These are phyloP conservation scores for Deilephila elpenor DNA, from an alignment of 2,888 invertebrate genomes.

Conservation along the genomic window DNA sequence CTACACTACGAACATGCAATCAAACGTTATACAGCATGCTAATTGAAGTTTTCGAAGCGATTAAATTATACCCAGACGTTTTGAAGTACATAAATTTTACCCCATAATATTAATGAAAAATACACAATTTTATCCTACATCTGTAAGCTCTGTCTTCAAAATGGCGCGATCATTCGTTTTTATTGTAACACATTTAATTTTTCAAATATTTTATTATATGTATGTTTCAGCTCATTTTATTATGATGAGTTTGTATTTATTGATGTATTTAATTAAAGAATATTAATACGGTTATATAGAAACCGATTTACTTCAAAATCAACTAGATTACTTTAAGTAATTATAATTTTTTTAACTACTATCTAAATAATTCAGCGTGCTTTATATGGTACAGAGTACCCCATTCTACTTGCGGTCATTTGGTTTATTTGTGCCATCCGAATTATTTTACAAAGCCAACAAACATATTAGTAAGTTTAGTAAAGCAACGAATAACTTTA, in stretches of 20 bases:
- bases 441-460: background rate
- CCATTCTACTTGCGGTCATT: background rate
- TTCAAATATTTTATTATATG: background rate
- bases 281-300: background rate
- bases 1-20: constrained; percentile 22
- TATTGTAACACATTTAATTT: background rate
- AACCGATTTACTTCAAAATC: background rate
- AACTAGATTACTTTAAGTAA: background rate
- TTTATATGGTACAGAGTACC: background rate
- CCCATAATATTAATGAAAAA: background rate
- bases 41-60: background rate
- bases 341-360: background rate
- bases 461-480: constrained; percentile 5
- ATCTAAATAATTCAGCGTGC: background rate
- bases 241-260: background rate
- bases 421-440: too few species aligned
- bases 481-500: constrained; percentile 6
- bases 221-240: background rate
- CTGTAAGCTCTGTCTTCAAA: background rate
- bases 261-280: background rate
- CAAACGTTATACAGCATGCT: background rate
- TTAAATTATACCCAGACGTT: constrained; percentile 11
- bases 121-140: background rate
- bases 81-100: background rate
- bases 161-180: background rate